Conservation (phyloP, 2,797 vertebrate genomes). For the Diplodus sargus region DNA sequence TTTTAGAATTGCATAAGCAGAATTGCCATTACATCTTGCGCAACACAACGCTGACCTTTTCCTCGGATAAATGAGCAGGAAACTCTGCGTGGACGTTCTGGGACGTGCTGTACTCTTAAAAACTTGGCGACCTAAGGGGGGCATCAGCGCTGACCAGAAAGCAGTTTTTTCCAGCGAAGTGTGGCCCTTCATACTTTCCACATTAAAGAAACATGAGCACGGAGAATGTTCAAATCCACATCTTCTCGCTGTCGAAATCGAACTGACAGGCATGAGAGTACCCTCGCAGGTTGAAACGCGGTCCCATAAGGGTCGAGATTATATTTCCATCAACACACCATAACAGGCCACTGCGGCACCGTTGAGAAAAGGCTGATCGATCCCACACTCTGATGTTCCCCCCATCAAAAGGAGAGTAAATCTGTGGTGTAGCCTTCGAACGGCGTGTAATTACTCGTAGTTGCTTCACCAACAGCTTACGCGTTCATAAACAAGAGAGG, state of each 20-base stretch:
- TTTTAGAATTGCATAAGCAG: slow-evolving; percentile 13
- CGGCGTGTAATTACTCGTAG: neutral
- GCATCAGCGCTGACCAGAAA: slow-evolving; percentile 64
- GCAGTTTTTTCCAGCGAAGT: slow-evolving; percentile 64
- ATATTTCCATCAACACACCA: slow-evolving; percentile 54
- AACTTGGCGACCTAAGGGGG: slow-evolving; percentile 55
- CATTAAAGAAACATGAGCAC: slow-evolving; percentile 62
- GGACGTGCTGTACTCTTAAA: slow-evolving; percentile 57
- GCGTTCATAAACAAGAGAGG: slow-evolving; percentile 27
- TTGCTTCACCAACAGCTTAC: neutral
- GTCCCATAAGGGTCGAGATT: slow-evolving; percentile 9
- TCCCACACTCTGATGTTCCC: slow-evolving; percentile 39
- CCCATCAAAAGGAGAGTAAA: slow-evolving; percentile 37
- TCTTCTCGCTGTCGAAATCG: slow-evolving; percentile 48
- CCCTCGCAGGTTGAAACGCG: slow-evolving; percentile 14
- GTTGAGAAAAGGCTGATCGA: slow-evolving; percentile 27
- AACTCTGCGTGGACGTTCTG: slow-evolving; percentile 54
- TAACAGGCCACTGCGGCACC: slow-evolving; percentile 25
- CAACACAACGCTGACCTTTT: slow-evolving; percentile 69
- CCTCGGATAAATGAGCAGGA: slow-evolving; percentile 49
- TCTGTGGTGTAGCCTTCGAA: slow-evolving; percentile 12
- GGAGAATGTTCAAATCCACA: slow-evolving; percentile 45
- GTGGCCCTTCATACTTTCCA: slow-evolving; percentile 71
- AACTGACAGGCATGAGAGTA: slow-evolving; percentile 39
- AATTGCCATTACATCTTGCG: slow-evolving; percentile 33